Evolutionary conservation across 2,797 vertebrate genomes (phyloP), one percentile per base, ranked within the genome.

Genomic region (Artibeus lituratus): DNA sequence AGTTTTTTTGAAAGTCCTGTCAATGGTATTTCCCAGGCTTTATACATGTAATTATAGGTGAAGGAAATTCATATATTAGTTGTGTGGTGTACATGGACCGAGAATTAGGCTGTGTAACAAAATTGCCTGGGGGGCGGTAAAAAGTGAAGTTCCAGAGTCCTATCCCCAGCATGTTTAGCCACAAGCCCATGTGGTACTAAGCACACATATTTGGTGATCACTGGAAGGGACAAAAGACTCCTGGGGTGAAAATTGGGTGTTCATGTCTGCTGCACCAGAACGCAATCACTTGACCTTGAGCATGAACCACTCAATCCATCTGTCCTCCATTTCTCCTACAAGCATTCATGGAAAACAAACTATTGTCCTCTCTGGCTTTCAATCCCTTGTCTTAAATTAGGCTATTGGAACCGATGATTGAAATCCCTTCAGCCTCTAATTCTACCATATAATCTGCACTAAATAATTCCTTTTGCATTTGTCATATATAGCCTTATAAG

Each of bases 321-420:
- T 78, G 26, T 57, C 21, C 22, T 93, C 87, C 90, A 67, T 22
- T 94, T 67, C 78, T 80, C n/a, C 77, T 78, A 29, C 1, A 22
- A 87, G 29, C n/a, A 47, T 47, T 86, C 47, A 39, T 51, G 8
- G 59, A 55, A 94, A 82, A 37, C 47, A 70, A 78, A 80, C 26
- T 67, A 55, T 53, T 84, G 59, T 26, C 7, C 7, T 90, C 7
- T 82, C 70, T 67, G n/a, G 3, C 32, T 84, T 86, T 97, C 69
- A 94, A 37, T 35, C 78, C n/a, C 22, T 70, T 59, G 77, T 94
- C 62, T 87, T 94, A 91, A 74, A 82, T 72, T 19, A 94, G 35
- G 21, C 21, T 47, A 69, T 39, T 59, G 44, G 35, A 57, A 84
- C 29, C n/a, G 29, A 92, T 32, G 1, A 22, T 67, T 37, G 47